Evolutionary conservation across 2,113 vertebrate species (phyloP), one percentile per base, ranked within the genome.

Genomic region (Tympanuchus pallidicinctus): DNA sequence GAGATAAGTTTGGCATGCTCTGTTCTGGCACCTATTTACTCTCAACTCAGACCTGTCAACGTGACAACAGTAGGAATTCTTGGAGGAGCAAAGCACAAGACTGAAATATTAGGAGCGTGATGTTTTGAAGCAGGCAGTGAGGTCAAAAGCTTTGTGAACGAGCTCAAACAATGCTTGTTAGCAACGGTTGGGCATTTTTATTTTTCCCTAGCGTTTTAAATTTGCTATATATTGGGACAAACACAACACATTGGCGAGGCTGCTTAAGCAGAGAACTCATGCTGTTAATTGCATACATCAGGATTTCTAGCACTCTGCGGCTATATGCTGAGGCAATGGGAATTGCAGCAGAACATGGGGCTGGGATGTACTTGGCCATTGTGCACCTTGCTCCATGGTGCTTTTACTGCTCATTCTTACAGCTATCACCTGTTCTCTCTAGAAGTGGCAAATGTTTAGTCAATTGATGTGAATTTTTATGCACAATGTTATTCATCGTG

Each of bases 281-380:
- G 90, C 30, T 72, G 13, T 81, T 69, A 54, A 30, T 73, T 71
- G n/a, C 38, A 32, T 19, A 13, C 21, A 5, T 48, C 5, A 40
- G 78, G 30, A 8, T 70, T 61, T 90, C 45, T 69, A 34, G 22
- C 13, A 0, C 10, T 20, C 9, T 20, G 74, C 64, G 48, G 32
- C 63, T 43, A 32, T 17, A 4, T 0, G 0, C 48, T 34, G 69
- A 13, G 42, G 17, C 13, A 40, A 1, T 0, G 1, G 30, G 52
- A 71, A 34, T 34, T 21, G 13, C 24, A 0, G 3, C 56, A 21
- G 56, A 18, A 4, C 4, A 19, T 10, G 32, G 30, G 36, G 8
- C 10, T 34, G 34, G n/a, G 8, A 1, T 40, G n/a, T 61, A 2
- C 11, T 32, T 85, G 4, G n/a, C 43, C 4, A 1, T 3, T 24